A percentile compares a stretch with the other conserved stretches of the same genome.
Evolutionary conservation across 2,888 invertebrate genomes (phyloP).

Genomic region (Pristionchus maxplancki): DNA sequence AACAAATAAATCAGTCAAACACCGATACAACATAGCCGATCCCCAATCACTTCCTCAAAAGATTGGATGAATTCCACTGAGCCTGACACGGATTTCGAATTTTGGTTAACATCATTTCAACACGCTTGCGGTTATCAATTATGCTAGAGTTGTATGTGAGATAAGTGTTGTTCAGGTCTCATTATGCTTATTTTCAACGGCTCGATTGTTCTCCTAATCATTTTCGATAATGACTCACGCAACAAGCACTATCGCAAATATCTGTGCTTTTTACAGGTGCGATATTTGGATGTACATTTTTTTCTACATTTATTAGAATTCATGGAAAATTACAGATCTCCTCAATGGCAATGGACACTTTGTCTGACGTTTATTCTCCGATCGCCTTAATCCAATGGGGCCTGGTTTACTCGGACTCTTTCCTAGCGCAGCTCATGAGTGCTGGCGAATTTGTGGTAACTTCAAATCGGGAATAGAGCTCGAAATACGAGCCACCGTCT

Average conservation of each 20-base stretch:
- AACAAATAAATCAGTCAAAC: no score
- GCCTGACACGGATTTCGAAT: neutral
- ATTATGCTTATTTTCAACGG: neutral
- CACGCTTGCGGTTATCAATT: neutral
- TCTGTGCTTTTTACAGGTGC: neutral
- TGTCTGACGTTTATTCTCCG: neutral
- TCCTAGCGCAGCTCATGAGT: neutral
- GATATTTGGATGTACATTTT: neutral
- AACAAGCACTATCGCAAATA: neutral
- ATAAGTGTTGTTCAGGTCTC: neutral
- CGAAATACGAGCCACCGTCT: no score
- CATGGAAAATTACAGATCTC: neutral
- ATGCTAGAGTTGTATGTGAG: neutral
- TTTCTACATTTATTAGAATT: neutral
- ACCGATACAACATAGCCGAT: no score
- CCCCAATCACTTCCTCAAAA: no score
- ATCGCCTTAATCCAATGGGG: neutral
- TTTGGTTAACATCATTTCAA: neutral
- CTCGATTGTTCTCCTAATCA: neutral
- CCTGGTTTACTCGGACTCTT: neutral
- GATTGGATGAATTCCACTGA: neutral
- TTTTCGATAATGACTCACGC: neutral
- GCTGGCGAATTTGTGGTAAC: neutral
- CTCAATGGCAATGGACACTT: neutral
- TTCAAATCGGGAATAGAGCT: no score